Evolutionary conservation across 2,797 vertebrate species (phyloP), one percentile per base, ranked within the genome.

Genomic region (Pseudochirops corinnae): DNA sequence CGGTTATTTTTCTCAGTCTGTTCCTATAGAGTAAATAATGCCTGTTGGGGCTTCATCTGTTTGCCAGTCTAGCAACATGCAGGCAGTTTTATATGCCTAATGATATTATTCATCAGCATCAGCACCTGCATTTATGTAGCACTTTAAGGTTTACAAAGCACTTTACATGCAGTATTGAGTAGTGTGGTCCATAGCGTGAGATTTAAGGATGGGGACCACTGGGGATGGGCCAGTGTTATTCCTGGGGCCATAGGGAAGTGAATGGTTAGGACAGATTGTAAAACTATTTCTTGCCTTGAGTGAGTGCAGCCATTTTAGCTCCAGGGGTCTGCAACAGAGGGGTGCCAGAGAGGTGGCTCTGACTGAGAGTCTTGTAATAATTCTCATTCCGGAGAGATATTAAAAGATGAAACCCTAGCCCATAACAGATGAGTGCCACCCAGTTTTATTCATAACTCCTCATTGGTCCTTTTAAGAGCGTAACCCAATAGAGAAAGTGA

Each of bases 21-120:
- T 92, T 82, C 46, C 91, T 94, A 93, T 87, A 53, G 28, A 56
- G 56, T 53, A 58, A 93, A 94, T 10, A 92, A 90, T n/a, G 29
- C 53, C 95, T 90, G 10, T 91, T 57, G 55, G 55, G 11, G 91
- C 82, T 94, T 95, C 50, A 93, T 56, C 90, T 67, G 4, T 39
- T 58, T 55, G 52, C 6, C 52, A 93, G 21, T 74, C 58, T 29
- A 10, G 31, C 31, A 39, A 90, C 28, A 50, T 93, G 56, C 67
- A 46, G 62, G 60, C 5, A 39, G 18, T 90, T 90, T 57, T 50
- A 28, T 39, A 57, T 62, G 55, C 31, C 91, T 56, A 50, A 92
- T 90, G 52, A 55, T 91, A 82, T 21, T 50, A 87, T 50, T 87
- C 21, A 11, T 87, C 21, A 62, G 60, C 29, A 60, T 74, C n/a